These are phyloP conservation scores for Tachina fera DNA, from an alignment of 2,888 invertebrate genomes.

Conservation along the genomic window DNA sequence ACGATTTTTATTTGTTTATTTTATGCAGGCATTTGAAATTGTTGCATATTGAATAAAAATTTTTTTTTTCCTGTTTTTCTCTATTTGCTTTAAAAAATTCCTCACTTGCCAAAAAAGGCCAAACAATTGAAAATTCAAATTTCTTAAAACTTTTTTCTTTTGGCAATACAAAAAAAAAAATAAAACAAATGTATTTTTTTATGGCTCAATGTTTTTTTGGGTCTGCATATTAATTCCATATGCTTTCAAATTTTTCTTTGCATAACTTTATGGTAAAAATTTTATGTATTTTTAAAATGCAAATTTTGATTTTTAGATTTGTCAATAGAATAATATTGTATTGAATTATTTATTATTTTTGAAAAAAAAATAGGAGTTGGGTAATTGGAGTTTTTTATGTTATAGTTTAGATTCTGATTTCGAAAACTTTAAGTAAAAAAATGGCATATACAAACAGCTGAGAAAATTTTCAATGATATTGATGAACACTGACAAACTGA, in stretches of 20 bases:
- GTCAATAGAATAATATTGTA: conserved; percentile 36
- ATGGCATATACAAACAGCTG: no score
- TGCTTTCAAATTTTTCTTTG: conserved; percentile 44
- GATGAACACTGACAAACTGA: no score
- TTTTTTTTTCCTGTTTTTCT: conserved; percentile 32
- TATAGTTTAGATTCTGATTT: neutral
- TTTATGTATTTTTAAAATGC: conserved; percentile 60
- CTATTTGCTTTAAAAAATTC: conserved; percentile 57
- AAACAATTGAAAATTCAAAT: conserved; percentile 59
- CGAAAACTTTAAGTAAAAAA: neutral
- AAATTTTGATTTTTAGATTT: conserved; percentile 62
- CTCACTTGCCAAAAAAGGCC: conserved; percentile 49
- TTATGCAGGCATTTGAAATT: conserved; percentile 34
- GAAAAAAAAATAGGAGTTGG: neutral
- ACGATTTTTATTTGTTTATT: neutral
- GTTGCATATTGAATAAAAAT: conserved; percentile 39
- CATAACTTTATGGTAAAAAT: conserved; percentile 61
- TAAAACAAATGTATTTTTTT: conserved; percentile 7
- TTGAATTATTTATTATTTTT: conserved; percentile 53
- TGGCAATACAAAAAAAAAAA: neutral
- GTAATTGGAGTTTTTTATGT: conserved; percentile 27
- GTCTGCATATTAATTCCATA: conserved; percentile 52
- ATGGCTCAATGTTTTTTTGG: conserved; percentile 38
- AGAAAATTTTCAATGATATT: no score
- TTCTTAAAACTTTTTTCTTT: conserved; percentile 6